Evolutionary conservation across 2,113 vertebrate species (phyloP).

Genomic region (Tetraodon nigroviridis): DNA sequence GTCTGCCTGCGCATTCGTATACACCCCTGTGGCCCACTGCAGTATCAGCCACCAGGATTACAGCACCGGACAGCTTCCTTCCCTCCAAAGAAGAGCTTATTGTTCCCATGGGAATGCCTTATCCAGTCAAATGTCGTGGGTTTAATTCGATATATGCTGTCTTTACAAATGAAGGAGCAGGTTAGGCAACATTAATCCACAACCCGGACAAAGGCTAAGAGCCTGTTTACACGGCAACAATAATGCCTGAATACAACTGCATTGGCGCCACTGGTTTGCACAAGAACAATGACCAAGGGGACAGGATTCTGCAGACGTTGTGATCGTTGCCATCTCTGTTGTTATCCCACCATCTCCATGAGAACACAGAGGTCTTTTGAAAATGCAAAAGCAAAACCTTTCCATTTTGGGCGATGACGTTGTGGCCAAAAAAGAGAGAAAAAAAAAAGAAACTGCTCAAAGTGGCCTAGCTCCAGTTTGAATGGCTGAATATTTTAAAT

Average conservation of each 20-base stretch:
- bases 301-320: too few relatives aligned
- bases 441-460: too few relatives aligned
- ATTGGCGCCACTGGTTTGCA: too few relatives aligned
- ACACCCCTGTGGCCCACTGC: slow-evolving; percentile 36
- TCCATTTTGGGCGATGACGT: too few relatives aligned
- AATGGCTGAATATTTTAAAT: slow-evolving; percentile 34
- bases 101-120: slow-evolving; percentile 30
- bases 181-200: slow-evolving; percentile 34
- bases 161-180: slow-evolving; percentile 17
- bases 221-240: too few relatives aligned
- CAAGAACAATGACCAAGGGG: too few relatives aligned
- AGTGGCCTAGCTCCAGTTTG: background rate
- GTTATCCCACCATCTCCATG: too few relatives aligned
- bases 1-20: slow-evolving; percentile 38
- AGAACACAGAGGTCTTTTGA: too few relatives aligned
- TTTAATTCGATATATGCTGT: slow-evolving; percentile 24
- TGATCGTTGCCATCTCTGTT: too few relatives aligned
- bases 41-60: slow-evolving; percentile 46
- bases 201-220: slow-evolving; percentile 10
- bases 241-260: too few relatives aligned
- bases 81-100: slow-evolving; percentile 24
- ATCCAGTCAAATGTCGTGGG: slow-evolving; percentile 48
- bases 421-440: too few relatives aligned
- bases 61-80: slow-evolving; percentile 36
- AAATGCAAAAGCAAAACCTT: too few relatives aligned